A percentile compares a stretch with the other conserved stretches of the same genome.
These are phyloP conservation scores for Battus philenor DNA, from an alignment of 1,140 invertebrate species.

Conservation along the genomic window DNA sequence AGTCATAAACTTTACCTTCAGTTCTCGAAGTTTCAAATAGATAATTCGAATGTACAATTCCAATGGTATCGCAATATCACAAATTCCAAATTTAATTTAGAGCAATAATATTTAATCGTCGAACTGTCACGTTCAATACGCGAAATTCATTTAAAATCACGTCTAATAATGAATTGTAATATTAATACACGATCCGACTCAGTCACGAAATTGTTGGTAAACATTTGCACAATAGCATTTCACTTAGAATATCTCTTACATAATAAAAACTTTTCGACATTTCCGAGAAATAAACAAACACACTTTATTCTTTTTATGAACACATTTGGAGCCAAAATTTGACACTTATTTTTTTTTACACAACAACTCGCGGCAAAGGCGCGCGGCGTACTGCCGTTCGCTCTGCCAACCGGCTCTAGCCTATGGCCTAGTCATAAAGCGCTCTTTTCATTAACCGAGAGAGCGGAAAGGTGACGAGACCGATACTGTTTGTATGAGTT, in stretches of 20 bases:
- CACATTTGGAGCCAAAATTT: constrained; percentile 24
- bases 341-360: constrained; percentile 30
- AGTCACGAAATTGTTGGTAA: constrained; percentile 15
- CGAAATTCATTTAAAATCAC: not conserved
- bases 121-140: constrained; percentile 1
- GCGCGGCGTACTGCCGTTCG: constrained; percentile 38
- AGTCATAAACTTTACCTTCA: too few species aligned
- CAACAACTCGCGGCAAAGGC: constrained; percentile 36
- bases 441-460: constrained; percentile 16
- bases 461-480: not conserved
- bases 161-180: not conserved
- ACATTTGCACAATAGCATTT: constrained; percentile 11
- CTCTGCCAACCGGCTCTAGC: constrained; percentile 24
- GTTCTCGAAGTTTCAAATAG: too few species aligned
- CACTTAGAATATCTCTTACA: constrained; percentile 22
- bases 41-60: too few species aligned
- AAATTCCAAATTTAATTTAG: too few species aligned
- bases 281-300: constrained; percentile 15
- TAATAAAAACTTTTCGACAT: constrained; percentile 28
- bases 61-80: too few species aligned
- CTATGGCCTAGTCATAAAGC: constrained; percentile 13
- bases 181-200: constrained; percentile 1
- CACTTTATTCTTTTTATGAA: constrained; percentile 24
- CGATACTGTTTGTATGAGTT: not conserved
- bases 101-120: not conserved